Evolutionary conservation across 2,888 invertebrate species (phyloP).

Genomic region (Atethmia centrago): DNA sequence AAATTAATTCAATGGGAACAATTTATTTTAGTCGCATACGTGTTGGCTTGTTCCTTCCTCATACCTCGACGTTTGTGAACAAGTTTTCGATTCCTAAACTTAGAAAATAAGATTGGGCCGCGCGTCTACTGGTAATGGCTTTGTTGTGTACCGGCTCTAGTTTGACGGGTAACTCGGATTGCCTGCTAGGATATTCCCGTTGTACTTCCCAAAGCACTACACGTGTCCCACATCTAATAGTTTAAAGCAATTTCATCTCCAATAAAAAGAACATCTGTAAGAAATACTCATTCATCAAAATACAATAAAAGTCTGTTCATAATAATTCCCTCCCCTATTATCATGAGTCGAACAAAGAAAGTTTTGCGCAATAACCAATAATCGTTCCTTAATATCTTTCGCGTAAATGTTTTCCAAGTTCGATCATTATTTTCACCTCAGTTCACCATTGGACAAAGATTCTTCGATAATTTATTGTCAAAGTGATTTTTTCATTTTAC

Average conservation of each 20-base stretch:
- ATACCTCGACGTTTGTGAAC: conserved; percentile 68
- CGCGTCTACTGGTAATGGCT: conserved; percentile 82
- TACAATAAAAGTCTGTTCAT: conserved; percentile 65
- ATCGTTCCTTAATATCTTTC: conserved; percentile 76
- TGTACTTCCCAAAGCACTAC: conserved; percentile 76
- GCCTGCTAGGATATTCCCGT: conserved; percentile 78
- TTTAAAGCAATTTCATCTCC: conserved; percentile 64
- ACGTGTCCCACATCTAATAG: conserved; percentile 71
- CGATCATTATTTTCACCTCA: conserved; percentile 73
- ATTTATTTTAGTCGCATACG: conserved; percentile 35
- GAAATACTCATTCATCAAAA: conserved; percentile 50
- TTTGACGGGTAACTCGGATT: conserved; percentile 80
- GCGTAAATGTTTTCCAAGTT: conserved; percentile 77
- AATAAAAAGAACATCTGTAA: conserved; percentile 56
- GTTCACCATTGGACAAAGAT: conserved; percentile 61
- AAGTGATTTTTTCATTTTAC: conserved; percentile 56
- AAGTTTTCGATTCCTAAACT: conserved; percentile 79
- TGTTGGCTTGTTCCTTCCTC: conserved; percentile 53
- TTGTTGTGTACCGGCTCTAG: conserved; percentile 83
- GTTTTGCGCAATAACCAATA: conserved; percentile 77
- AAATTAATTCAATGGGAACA: conserved; percentile 47
- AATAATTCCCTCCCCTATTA: conserved; percentile 66
- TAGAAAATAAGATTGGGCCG: conserved; percentile 81
- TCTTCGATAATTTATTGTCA: conserved; percentile 54
- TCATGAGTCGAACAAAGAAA: conserved; percentile 73